Evolutionary conservation across 1,140 invertebrate genomes (phyloP).

Genomic region (Himalopsyche phryganea): DNA sequence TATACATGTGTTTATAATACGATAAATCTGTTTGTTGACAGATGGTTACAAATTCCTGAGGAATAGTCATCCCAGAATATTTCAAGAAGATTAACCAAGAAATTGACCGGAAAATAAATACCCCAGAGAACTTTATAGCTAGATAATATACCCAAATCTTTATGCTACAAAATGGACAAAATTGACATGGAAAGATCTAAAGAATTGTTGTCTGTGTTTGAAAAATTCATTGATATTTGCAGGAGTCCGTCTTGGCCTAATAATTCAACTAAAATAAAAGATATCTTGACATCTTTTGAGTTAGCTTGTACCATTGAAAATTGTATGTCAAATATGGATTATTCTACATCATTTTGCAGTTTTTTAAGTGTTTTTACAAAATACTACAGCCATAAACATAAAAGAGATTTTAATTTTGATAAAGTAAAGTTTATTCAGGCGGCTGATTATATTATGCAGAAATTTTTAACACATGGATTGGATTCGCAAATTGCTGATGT

Average conservation of each 20-base stretch:
- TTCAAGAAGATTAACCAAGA: not conserved
- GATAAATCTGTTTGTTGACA: slow-evolving; percentile 36
- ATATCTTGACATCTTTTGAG: slow-evolving; percentile 51
- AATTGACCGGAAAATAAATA: slow-evolving; percentile 3
- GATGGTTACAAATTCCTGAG: slow-evolving; percentile 23
- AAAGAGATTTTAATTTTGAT: slow-evolving; percentile 11
- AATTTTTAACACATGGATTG: slow-evolving; percentile 37
- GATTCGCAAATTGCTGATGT: slow-evolving; percentile 35
- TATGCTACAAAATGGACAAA: not conserved
- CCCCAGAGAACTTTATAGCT: not conserved
- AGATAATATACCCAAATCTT: slow-evolving; percentile 21
- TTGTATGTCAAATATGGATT: slow-evolving; percentile 42
- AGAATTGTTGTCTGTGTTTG: slow-evolving; percentile 47
- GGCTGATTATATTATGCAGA: slow-evolving; percentile 40
- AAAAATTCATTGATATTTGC: slow-evolving; percentile 47
- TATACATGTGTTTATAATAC: not conserved
- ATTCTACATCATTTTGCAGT: slow-evolving; percentile 9
- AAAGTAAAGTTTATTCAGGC: slow-evolving; percentile 37
- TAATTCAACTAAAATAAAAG: slow-evolving; percentile 39
- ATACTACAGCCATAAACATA: slow-evolving; percentile 7
- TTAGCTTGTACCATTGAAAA: slow-evolving; percentile 50
- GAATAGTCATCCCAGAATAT: slow-evolving; percentile 16
- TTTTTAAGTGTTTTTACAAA: slow-evolving; percentile 11
- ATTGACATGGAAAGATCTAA: not conserved
- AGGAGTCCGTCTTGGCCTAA: slow-evolving; percentile 47